phyloP scores from a whole-genome alignment of 1,140 invertebrate genomes.

The Sminthurides bifidus region DNA sequence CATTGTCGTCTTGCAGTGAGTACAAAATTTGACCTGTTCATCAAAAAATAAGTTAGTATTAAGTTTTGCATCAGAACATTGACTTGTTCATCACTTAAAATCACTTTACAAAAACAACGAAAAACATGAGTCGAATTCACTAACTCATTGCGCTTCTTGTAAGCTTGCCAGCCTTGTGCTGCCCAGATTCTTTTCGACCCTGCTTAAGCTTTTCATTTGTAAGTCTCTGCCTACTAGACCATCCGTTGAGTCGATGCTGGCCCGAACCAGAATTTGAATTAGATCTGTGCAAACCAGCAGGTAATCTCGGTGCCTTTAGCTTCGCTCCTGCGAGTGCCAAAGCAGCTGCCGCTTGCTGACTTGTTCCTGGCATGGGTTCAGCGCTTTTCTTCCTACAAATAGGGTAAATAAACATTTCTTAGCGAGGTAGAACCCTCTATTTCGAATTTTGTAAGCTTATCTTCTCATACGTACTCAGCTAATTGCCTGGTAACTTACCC shows the following conservation, averaged over 20 bases:
- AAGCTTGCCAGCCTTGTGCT: conserved; percentile 24
- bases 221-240: conserved; percentile 19
- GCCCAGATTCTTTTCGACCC: conserved; percentile 23
- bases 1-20: conserved; percentile 46
- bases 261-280: conserved; percentile 30
- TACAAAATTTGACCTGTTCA: conserved; percentile 29
- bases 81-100: background rate
- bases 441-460: background rate
- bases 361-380: conserved; percentile 18
- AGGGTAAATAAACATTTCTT: background rate
- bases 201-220: conserved; percentile 17
- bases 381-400: conserved; percentile 24
- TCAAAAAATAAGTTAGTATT: background rate
- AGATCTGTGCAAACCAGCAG: conserved; percentile 14
- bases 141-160: conserved; percentile 31
- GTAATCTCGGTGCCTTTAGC: conserved; percentile 20
- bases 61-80: background rate
- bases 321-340: background rate
- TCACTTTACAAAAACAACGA: background rate
- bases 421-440: background rate
- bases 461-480: background rate
- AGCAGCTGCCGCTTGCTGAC: conserved; percentile 15
- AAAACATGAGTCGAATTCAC: background rate
- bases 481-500: conserved; percentile 11
- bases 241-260: conserved; percentile 10